Evolutionary conservation across 2,797 vertebrate genomes (phyloP).

Genomic region (Chaetodon trifasciatus): DNA sequence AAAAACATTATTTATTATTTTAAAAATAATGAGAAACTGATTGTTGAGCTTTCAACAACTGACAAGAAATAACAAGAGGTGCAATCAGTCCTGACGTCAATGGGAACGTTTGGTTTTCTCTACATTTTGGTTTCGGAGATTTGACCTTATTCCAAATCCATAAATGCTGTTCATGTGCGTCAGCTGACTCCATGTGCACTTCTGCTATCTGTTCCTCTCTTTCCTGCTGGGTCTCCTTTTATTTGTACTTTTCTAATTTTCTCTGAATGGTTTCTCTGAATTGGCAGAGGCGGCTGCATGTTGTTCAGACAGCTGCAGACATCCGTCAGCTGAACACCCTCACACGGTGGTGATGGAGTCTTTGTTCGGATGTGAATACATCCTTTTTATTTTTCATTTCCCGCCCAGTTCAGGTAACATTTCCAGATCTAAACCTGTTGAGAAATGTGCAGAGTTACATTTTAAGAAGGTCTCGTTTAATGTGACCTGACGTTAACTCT

Average conservation of each 20-base stretch:
- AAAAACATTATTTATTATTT: background rate
- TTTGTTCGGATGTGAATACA: background rate
- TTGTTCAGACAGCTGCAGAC: no score
- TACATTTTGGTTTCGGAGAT: background rate
- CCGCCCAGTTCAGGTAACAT: conserved; percentile 42
- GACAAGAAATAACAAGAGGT: background rate
- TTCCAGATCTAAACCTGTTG: background rate
- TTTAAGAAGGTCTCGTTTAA: background rate
- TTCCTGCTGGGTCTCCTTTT: no score
- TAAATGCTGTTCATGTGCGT: background rate
- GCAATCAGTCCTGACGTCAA: no score
- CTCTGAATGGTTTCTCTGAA: no score
- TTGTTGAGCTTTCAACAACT: background rate
- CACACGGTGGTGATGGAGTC: no score
- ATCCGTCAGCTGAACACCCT: no score
- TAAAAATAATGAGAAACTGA: background rate
- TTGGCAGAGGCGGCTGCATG: no score
- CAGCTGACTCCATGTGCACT: background rate
- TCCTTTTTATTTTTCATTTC: conserved; percentile 20
- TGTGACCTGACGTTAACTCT: conserved; percentile 10
- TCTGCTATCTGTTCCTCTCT: no score
- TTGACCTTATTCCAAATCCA: background rate
- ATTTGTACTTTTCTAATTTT: no score
- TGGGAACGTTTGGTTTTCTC: background rate
- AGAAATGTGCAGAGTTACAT: background rate